Conservation (phyloP, 1,140 invertebrate genomes). For the Caenorhabditis briggsae region DNA sequence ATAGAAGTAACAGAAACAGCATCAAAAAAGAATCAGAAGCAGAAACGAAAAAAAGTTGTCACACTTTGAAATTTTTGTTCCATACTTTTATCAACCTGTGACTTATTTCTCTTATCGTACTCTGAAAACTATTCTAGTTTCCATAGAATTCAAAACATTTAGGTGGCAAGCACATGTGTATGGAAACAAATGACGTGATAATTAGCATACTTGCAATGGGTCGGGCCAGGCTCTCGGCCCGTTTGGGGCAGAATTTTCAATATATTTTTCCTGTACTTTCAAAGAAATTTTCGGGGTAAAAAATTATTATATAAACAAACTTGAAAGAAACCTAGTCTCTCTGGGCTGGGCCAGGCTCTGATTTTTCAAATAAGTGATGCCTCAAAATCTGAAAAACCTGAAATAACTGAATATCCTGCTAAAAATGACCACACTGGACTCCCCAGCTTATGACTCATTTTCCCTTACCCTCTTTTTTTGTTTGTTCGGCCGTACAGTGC, state of each 20-base stretch:
- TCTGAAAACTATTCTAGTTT: constrained; percentile 36
- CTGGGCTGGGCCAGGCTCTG: too few species aligned
- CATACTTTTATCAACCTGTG: constrained; percentile 34
- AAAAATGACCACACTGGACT: not conserved
- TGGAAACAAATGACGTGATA: constrained; percentile 7
- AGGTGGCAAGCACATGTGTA: not conserved
- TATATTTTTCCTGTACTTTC: too few species aligned
- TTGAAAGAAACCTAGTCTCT: too few species aligned
- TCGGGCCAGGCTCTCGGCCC: too few species aligned
- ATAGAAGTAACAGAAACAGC: not conserved
- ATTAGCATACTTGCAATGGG: too few species aligned
- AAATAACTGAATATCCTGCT: too few species aligned
- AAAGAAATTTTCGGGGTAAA: too few species aligned
- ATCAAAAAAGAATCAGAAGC: constrained; percentile 8
- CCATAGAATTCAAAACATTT: not conserved
- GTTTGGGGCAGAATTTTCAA: too few species aligned
- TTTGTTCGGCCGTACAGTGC: not conserved
- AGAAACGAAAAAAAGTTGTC: not conserved
- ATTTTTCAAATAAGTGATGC: too few species aligned
- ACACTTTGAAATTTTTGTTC: constrained; percentile 26
- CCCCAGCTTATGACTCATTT: constrained; percentile 28
- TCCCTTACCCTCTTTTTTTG: not conserved
- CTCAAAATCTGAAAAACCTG: too few species aligned
- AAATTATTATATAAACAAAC: too few species aligned
- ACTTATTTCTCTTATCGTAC: constrained; percentile 35